These are phyloP conservation scores for Amphimedon queenslandica DNA, from an alignment of 37 sponge, comb jelly and placozoan species.

Conservation along the genomic window DNA sequence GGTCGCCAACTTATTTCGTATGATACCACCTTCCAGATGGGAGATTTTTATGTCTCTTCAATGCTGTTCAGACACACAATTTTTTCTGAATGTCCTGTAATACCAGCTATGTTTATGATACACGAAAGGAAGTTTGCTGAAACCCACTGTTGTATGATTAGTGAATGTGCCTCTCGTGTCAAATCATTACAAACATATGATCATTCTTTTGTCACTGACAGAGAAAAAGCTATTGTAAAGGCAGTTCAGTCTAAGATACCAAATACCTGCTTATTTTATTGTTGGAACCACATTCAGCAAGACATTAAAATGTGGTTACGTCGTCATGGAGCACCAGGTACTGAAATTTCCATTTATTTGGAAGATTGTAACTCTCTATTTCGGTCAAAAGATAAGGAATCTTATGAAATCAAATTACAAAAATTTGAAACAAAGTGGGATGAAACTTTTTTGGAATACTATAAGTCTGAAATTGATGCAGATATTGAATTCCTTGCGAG, in stretches of 20 bases:
- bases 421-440: neutral
- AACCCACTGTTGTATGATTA: no score
- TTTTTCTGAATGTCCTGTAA: neutral
- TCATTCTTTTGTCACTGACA: slow-evolving; percentile 30
- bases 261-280: no score
- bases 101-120: slow-evolving; percentile 4
- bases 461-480: slow-evolving; percentile 16
- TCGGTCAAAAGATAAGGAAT: neutral
- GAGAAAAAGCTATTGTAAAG: slow-evolving; percentile 20
- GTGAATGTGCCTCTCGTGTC: no score
- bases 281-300: slow-evolving; percentile 48
- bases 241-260: slow-evolving; percentile 14
- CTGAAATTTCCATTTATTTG: slow-evolving; percentile 39
- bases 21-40: slow-evolving; percentile 28
- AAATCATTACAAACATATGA: no score
- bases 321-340: slow-evolving; percentile 30
- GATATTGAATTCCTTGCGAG: no score
- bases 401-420: slow-evolving; percentile 5
- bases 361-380: slow-evolving; percentile 21
- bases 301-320: slow-evolving; percentile 29
- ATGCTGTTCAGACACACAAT: slow-evolving; percentile 20
- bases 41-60: slow-evolving; percentile 26
- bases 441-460: slow-evolving; percentile 28
- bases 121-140: neutral
- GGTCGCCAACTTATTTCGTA: neutral